Evolutionary conservation across 2,113 vertebrate genomes (phyloP).

Genomic region (Sylvia atricapilla): DNA sequence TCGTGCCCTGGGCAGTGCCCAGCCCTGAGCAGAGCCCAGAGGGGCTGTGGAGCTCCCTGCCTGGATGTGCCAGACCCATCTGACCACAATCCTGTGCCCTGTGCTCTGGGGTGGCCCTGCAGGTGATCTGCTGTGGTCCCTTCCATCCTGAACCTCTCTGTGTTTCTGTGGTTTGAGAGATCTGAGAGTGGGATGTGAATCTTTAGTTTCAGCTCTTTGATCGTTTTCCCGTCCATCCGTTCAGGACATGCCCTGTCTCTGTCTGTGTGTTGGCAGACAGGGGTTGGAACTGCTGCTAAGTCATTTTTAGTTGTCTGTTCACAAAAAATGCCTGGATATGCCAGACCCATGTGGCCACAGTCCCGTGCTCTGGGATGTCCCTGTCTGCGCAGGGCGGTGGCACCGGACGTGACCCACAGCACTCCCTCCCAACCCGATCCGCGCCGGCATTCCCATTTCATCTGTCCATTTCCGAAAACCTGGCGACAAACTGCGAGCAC

Average conservation of each 20-base stretch:
- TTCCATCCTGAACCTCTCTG: background rate
- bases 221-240: rapidly evolving
- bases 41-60: background rate
- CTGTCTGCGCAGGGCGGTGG: too few relatives aligned
- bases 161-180: background rate
- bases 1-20: background rate
- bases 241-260: rapidly evolving
- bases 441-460: rapidly evolving
- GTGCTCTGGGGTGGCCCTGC: background rate
- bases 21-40: background rate
- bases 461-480: rapidly evolving
- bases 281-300: background rate
- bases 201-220: background rate
- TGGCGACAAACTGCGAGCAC: rapidly evolving
- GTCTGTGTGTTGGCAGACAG: background rate
- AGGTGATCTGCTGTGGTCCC: background rate
- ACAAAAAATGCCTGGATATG: too few relatives aligned
- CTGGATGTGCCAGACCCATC: background rate
- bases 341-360: too few relatives aligned
- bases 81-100: background rate
- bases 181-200: too few relatives aligned
- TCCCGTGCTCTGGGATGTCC: background rate
- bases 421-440: background rate
- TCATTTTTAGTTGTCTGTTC: background rate
- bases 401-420: background rate